Evolutionary conservation across 2,113 vertebrate genomes (phyloP).

Genomic region (Urocynchramus pylzowi): DNA sequence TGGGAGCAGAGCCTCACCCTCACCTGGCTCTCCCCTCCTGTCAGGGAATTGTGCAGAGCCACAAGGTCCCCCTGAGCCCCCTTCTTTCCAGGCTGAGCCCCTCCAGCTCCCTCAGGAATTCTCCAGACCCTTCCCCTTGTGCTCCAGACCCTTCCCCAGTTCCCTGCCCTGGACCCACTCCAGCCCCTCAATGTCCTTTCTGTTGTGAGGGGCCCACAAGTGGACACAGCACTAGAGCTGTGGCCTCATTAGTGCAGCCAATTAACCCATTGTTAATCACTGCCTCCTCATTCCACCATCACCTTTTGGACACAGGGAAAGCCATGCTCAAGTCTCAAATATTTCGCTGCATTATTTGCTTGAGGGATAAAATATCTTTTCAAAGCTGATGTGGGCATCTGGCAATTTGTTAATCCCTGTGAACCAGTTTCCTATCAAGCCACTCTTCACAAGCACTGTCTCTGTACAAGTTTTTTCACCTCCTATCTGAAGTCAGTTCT

Average conservation of each 20-base stretch:
- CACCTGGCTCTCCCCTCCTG: accelerated
- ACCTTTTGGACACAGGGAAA: neutral
- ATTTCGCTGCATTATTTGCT: neutral
- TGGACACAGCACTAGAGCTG: neutral
- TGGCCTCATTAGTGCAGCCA: neutral
- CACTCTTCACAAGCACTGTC: neutral
- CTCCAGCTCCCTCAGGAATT: neutral
- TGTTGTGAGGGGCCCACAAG: neutral
- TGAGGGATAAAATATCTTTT: neutral
- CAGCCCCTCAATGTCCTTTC: neutral
- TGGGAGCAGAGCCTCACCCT: neutral
- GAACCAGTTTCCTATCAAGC: neutral
- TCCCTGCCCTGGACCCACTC: neutral
- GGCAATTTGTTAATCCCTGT: neutral
- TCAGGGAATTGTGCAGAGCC: neutral
- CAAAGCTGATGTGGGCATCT: neutral
- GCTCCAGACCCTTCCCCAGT: neutral
- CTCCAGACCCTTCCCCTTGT: neutral
- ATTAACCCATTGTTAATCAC: neutral
- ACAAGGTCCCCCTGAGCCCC: neutral
- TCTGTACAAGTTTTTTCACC: neutral
- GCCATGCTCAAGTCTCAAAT: neutral
- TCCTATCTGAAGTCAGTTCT: neutral
- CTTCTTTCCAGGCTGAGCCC: neutral
- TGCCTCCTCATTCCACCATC: neutral